Percentiles rank a stretch among this genome's conserved stretches.
These are phyloP conservation scores for Thaumetopoea pityocampa DNA, from an alignment of 1,140 invertebrate genomes.

Conservation along the genomic window DNA sequence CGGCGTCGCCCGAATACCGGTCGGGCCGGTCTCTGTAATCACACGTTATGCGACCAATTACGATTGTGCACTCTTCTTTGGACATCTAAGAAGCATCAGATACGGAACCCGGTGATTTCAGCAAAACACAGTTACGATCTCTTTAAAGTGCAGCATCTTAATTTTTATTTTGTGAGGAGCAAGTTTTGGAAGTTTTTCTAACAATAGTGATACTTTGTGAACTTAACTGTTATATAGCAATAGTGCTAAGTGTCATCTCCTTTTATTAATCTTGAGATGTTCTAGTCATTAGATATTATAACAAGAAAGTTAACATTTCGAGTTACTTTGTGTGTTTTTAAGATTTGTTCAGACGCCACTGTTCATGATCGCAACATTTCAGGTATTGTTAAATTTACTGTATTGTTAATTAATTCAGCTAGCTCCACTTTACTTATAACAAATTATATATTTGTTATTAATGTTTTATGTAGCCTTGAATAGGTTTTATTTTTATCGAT, in stretches of 20 bases:
- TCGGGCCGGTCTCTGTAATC: constrained; percentile 42
- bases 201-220: constrained; percentile 25
- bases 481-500: background rate
- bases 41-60: constrained; percentile 39
- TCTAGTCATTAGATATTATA: constrained; percentile 13
- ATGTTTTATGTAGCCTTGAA: background rate
- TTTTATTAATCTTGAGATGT: constrained; percentile 9
- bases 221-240: constrained; percentile 18
- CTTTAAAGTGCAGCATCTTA: constrained; percentile 26
- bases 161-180: constrained; percentile 35
- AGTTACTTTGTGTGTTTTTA: constrained; percentile 15
- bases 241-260: constrained; percentile 20
- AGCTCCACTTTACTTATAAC: too few species aligned
- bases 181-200: constrained; percentile 31
- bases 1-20: constrained; percentile 31
- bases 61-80: constrained; percentile 36
- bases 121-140: constrained; percentile 1
- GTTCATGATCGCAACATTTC: constrained; percentile 19
- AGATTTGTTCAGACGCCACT: constrained; percentile 5
- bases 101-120: constrained; percentile 12
- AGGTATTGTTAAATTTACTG: constrained; percentile 17
- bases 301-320: constrained; percentile 24
- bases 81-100: constrained; percentile 23
- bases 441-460: background rate
- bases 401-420: too few species aligned